Evolutionary conservation across 2,888 invertebrate genomes (phyloP).

Genomic region (Eilema sororculum): DNA sequence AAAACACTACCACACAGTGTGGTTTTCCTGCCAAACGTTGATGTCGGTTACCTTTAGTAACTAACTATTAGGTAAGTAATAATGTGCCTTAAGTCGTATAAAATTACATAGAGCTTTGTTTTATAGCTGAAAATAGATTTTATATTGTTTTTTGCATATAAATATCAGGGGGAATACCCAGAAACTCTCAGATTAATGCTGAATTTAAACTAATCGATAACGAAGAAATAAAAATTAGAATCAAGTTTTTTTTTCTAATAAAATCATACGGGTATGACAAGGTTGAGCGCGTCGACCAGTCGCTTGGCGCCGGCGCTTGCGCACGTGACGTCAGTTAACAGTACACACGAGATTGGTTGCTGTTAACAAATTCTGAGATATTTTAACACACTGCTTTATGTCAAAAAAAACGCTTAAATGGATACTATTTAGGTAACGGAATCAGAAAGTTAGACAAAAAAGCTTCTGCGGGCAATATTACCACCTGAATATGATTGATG

Average conservation of each 20-base stretch:
- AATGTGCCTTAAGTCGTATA: too few relatives aligned
- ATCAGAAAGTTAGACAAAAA: too few relatives aligned
- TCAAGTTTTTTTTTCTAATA: conserved; percentile 52
- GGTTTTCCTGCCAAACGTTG: not conserved
- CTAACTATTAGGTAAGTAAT: too few relatives aligned
- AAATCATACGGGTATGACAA: conserved; percentile 58
- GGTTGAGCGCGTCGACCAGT: conserved; percentile 54
- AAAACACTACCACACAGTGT: not conserved
- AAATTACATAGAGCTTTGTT: conserved; percentile 22
- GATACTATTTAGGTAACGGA: too few relatives aligned
- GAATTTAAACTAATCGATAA: conserved; percentile 29
- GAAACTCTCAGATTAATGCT: conserved; percentile 14
- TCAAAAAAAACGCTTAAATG: not conserved
- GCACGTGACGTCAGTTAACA: conserved; percentile 42
- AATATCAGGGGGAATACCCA: conserved; percentile 43
- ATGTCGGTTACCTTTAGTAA: not conserved
- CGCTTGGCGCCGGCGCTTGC: conserved; percentile 78
- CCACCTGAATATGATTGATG: too few relatives aligned
- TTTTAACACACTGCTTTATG: not conserved
- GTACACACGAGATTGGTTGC: conserved; percentile 40
- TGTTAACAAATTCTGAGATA: conserved; percentile 21
- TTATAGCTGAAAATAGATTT: conserved; percentile 29
- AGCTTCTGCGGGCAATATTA: too few relatives aligned
- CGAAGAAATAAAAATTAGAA: conserved; percentile 29
- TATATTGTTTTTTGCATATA: conserved; percentile 24